Base-by-base conservation (phyloP, 2,797 vertebrate species). In the Ptychadena robeensis region DNA sequence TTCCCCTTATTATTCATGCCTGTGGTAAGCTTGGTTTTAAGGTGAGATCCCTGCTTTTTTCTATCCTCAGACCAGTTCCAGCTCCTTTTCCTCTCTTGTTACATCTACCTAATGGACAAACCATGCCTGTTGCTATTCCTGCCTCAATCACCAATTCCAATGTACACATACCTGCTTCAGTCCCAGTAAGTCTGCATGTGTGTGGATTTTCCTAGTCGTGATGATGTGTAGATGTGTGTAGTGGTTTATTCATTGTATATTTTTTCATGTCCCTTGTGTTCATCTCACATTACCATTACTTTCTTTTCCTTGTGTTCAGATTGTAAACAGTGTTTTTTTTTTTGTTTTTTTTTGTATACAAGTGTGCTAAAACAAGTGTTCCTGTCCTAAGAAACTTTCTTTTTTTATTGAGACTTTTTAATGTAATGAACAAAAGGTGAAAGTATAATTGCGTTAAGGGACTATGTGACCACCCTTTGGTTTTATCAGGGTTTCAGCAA, bases 51-150 rank as follows among this genome's bases (percentile, higher is more conserved):
- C 37, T 57, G 80, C 81, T 74, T 82, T 86, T 89, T 92, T 85
- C 87, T 91, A 93, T 91, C 90, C 88, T 87, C 92, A 99, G 98
- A 89, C 98, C 97, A 61, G 96, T 98, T 88, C 94, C 97, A 91
- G 97, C 96, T 89, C 96, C 97, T 87, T 98, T 99, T 93, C 98
- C 98, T 79, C 95, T 99, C 90, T 95, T 99, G 82, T 94, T 99
- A 90, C 98, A 99, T 96, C 96, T 99, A 91, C 96, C 97, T 90
- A 98, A 98, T 86, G 97, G 97, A 92, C 98, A 99, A 92, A 98
- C 97, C 87, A 96, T 98, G 97, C 97, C 98, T 86, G 96, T 98
- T 83, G 95, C 98, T 89, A 96, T 99, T 92, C 97, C 98, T 90
- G 97, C 97, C 80, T 95, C 97, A 90, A 97, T 98, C 91, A 96